phyloP scores from a whole-genome alignment of 1,140 invertebrate genomes.

The Acromyrmex heyeri region DNA sequence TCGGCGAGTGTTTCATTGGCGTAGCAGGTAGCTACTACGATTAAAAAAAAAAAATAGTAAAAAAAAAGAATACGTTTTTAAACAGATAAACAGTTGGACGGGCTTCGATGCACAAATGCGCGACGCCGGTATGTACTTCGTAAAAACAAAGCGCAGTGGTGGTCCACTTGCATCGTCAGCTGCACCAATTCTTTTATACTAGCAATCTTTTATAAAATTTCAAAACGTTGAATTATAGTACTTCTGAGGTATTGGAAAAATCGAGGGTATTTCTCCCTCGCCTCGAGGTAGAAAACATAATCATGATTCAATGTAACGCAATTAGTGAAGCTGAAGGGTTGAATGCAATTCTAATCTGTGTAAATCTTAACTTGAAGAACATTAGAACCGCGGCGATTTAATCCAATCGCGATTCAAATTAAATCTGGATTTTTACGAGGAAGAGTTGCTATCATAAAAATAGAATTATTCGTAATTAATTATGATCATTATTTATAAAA shows the following conservation, averaged over 20 bases:
- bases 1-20: conserved; percentile 82
- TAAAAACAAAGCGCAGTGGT: conserved; percentile 69
- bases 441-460: too few relatives aligned
- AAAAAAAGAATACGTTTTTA: conserved; percentile 9
- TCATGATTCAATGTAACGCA: not conserved
- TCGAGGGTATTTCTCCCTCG: not conserved
- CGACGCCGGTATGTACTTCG: conserved; percentile 4
- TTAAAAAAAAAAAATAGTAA: conserved; percentile 26
- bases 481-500: too few relatives aligned
- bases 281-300: not conserved
- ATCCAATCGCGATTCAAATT: too few relatives aligned
- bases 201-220: conserved; percentile 23
- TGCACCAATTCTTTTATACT: not conserved
- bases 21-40: conserved; percentile 70
- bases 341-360: not conserved
- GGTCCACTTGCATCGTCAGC: conserved; percentile 44
- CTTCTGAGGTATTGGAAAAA: not conserved
- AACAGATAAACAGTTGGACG: conserved; percentile 27
- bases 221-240: not conserved
- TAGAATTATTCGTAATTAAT: too few relatives aligned
- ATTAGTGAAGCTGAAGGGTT: too few relatives aligned
- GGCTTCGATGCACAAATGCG: conserved; percentile 35
- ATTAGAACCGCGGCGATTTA: too few relatives aligned
- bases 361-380: not conserved
- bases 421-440: too few relatives aligned